phyloP scores from a whole-genome alignment of 2,797 vertebrate species.

The Caiman crocodilus region DNA sequence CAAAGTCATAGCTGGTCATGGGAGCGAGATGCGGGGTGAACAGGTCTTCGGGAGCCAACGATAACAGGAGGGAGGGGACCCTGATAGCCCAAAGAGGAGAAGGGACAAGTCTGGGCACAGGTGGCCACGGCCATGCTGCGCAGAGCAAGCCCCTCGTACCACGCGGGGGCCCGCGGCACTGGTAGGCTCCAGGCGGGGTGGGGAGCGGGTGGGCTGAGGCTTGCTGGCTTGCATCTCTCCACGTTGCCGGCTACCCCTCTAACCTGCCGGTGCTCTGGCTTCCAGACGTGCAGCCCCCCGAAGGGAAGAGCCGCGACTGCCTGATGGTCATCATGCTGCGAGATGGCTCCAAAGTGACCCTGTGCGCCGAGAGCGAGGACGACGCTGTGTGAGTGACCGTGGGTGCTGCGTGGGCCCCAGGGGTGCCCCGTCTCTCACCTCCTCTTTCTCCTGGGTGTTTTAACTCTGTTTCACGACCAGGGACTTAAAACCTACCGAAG shows the following conservation, averaged over 20 bases:
- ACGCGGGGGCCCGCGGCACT: too few relatives aligned
- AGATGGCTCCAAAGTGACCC: slow-evolving; percentile 84
- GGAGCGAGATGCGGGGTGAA: too few relatives aligned
- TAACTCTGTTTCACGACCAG: neutral
- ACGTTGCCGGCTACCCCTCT: neutral
- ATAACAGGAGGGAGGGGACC: neutral
- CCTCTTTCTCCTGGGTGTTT: neutral
- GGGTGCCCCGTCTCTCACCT: neutral
- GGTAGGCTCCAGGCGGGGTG: too few relatives aligned
- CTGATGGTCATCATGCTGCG: slow-evolving; percentile 85
- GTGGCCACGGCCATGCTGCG: neutral
- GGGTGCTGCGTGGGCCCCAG: neutral
- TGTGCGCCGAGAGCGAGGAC: slow-evolving; percentile 93
- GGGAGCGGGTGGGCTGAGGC: neutral
- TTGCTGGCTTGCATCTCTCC: too few relatives aligned
- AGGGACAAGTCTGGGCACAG: neutral
- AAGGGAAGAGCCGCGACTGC: slow-evolving; percentile 87
- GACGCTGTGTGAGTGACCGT: slow-evolving; percentile 89
- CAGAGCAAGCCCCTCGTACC: too few relatives aligned
- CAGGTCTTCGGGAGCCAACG: too few relatives aligned
- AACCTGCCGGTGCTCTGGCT: neutral
- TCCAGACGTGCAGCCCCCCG: slow-evolving; percentile 89
- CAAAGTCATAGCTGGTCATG: neutral
- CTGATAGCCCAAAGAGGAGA: neutral
- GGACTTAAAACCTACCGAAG: neutral